A percentile compares a stretch with the other conserved stretches of the same genome.
Conservation (phyloP, 2,888 invertebrate species). For the Hoplodrina blanda region DNA sequence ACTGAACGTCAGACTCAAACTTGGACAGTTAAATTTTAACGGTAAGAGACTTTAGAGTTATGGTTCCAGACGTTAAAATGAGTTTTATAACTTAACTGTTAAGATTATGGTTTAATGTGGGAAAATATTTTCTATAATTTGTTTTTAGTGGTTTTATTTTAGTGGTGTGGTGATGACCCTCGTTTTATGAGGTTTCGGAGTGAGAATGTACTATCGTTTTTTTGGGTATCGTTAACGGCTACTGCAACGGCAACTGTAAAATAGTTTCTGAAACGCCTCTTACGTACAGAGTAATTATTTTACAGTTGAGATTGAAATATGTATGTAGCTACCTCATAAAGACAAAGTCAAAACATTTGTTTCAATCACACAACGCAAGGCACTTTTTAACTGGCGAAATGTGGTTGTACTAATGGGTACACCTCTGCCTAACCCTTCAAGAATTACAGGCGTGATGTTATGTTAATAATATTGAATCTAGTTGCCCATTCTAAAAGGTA, state of each 20-base stretch:
- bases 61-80: constrained; percentile 57
- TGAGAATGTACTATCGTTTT: neutral
- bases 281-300: neutral
- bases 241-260: too few species aligned
- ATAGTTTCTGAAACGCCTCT: too few species aligned
- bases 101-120: constrained; percentile 61
- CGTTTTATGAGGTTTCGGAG: constrained; percentile 4
- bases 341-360: too few species aligned
- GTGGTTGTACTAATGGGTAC: too few species aligned
- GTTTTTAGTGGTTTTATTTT: constrained; percentile 48
- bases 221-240: neutral
- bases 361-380: too few species aligned
- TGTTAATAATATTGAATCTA: too few species aligned
- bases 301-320: too few species aligned
- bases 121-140: constrained; percentile 60
- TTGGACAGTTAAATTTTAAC: constrained; percentile 71
- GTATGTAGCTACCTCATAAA: too few species aligned
- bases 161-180: constrained; percentile 21
- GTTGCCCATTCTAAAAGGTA: too few species aligned
- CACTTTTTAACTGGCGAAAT: too few species aligned
- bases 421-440: too few species aligned
- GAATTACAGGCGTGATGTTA: too few species aligned
- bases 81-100: constrained; percentile 64
- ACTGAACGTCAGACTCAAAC: constrained; percentile 62
- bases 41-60: constrained; percentile 61